Conservation (phyloP, 1,140 invertebrate genomes). For the Magallana ariakensis region DNA sequence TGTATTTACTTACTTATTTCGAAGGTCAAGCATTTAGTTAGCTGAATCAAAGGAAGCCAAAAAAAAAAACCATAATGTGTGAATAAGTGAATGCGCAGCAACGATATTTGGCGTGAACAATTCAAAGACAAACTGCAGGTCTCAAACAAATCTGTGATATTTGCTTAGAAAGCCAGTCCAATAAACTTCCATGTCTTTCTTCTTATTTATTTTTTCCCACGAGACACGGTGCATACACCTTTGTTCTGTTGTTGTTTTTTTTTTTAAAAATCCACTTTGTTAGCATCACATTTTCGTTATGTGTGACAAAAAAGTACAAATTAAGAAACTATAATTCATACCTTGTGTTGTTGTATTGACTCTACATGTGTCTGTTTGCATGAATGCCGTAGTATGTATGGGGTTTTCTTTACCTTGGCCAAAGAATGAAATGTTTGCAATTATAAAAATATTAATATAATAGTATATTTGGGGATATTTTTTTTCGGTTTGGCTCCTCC, state of each 20-base stretch:
- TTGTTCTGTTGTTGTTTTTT: not conserved
- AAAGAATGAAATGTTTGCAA: not conserved
- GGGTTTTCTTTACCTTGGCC: not conserved
- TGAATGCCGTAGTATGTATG: not conserved
- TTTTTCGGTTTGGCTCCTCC: no score
- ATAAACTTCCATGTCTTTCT: constrained; percentile 10
- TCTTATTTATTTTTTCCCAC: not conserved
- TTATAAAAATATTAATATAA: no score
- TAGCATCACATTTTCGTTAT: constrained; percentile 20
- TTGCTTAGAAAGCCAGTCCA: not conserved
- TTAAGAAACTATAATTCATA: not conserved
- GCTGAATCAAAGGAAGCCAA: not conserved
- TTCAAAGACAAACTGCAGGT: not conserved
- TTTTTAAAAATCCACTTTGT: constrained; percentile 10
- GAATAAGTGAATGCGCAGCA: no score
- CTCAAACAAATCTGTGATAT: constrained; percentile 20
- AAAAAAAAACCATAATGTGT: not conserved
- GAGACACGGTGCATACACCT: not conserved
- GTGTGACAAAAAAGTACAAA: not conserved
- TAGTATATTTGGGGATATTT: no score
- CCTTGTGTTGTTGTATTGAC: not conserved
- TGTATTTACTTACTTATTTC: not conserved
- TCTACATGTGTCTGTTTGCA: not conserved
- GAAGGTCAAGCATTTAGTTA: not conserved
- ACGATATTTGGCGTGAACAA: not conserved